These are phyloP conservation scores for Hirtodrosophila histrioides DNA, from an alignment of 2,888 invertebrate genomes.

Conservation along the genomic window DNA sequence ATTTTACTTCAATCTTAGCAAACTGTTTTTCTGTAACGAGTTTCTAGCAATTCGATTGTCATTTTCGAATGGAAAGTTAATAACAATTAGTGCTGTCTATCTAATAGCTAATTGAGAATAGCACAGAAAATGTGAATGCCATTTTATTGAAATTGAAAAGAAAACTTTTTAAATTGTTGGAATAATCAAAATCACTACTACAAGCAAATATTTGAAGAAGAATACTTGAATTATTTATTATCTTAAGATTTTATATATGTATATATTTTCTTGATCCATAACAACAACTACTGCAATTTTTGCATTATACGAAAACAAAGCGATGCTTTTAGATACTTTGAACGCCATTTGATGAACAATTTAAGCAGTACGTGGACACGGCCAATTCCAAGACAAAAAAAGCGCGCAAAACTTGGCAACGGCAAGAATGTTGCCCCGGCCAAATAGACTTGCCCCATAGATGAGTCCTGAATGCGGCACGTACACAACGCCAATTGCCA, in stretches of 20 bases:
- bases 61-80: conserved; percentile 27
- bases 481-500: conserved; percentile 51
- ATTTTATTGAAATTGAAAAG: no score
- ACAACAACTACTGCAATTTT: conserved; percentile 17
- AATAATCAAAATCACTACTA: no score
- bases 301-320: conserved; percentile 23
- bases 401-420: conserved; percentile 60
- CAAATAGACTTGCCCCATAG: conserved; percentile 48
- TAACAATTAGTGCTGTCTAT: conserved; percentile 34
- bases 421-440: conserved; percentile 29
- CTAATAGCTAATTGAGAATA: conserved; percentile 26
- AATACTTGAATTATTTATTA: background rate
- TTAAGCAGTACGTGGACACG: conserved; percentile 33
- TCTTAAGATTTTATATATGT: conserved; percentile 8
- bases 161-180: no score
- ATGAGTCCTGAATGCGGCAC: conserved; percentile 48
- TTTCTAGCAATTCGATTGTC: conserved; percentile 12
- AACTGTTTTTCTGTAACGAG: background rate
- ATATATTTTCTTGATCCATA: conserved; percentile 15
- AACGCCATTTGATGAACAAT: conserved; percentile 43
- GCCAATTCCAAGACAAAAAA: conserved; percentile 47
- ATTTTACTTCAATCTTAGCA: conserved; percentile 30
- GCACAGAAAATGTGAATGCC: no score
- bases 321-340: conserved; percentile 42
- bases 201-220: no score